These are phyloP conservation scores for Tipula vernalis DNA, from an alignment of 2,888 invertebrate species.

Conservation along the genomic window DNA sequence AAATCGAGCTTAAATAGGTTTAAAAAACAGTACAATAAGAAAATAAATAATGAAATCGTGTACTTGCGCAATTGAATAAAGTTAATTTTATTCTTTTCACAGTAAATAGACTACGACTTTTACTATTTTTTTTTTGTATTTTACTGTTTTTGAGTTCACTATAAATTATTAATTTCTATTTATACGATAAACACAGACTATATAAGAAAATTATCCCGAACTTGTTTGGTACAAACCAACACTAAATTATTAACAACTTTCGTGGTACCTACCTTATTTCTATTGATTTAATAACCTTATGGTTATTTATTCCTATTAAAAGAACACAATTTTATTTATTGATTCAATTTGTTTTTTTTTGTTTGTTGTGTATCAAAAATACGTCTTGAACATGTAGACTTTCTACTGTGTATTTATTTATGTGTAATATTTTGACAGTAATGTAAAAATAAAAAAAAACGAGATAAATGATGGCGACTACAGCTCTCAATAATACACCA, in stretches of 20 bases:
- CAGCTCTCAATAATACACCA: neutral
- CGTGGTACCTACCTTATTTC: neutral
- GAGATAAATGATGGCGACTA: neutral
- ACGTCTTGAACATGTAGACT: neutral
- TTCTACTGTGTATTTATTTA: neutral
- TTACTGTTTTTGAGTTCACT: neutral
- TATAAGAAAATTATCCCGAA: neutral
- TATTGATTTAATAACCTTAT: neutral
- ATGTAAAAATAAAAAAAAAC: neutral
- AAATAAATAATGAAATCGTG: neutral
- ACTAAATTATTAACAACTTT: neutral
- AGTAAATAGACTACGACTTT: neutral
- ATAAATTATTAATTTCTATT: neutral
- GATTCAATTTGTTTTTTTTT: neutral
- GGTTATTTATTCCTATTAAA: neutral
- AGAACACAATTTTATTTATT: neutral
- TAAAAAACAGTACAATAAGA: neutral
- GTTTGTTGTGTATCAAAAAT: neutral
- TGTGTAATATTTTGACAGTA: neutral
- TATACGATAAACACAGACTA: neutral
- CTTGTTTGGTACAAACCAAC: neutral
- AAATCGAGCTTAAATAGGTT: neutral
- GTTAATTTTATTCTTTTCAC: neutral
- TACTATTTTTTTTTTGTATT: neutral
- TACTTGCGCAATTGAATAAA: neutral